A percentile compares a stretch with the other conserved stretches of the same genome.
Conservation (phyloP, 1,140 invertebrate species). For the Drosophila melanica region DNA sequence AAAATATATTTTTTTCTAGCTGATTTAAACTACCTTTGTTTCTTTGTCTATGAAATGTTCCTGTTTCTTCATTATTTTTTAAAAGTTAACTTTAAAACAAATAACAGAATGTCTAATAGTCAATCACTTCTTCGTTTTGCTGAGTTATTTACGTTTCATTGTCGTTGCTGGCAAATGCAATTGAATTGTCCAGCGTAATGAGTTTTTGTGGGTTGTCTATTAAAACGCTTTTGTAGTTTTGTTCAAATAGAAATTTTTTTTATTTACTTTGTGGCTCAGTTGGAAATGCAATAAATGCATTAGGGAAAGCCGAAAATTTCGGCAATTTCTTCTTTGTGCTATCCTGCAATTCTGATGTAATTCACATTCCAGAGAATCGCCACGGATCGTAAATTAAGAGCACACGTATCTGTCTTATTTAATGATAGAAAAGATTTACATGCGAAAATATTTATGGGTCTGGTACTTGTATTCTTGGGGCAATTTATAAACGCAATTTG, state of each 20-base stretch:
- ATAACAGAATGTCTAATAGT: not conserved
- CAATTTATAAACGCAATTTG: slow-evolving; percentile 22
- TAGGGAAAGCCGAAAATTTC: not conserved
- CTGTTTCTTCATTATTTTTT: too few relatives aligned
- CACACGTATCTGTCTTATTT: slow-evolving; percentile 9
- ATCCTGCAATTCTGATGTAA: not conserved
- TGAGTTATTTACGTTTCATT: not conserved
- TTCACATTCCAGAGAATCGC: slow-evolving; percentile 14
- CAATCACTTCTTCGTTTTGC: not conserved
- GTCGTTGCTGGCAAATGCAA: slow-evolving; percentile 33
- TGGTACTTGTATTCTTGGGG: not conserved
- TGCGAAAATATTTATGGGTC: slow-evolving; percentile 23
- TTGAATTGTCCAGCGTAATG: slow-evolving; percentile 63
- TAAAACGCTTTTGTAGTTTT: slow-evolving; percentile 33
- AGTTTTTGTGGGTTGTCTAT: slow-evolving; percentile 57
- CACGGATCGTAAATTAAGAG: slow-evolving; percentile 3
- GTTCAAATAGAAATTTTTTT: slow-evolving; percentile 30
- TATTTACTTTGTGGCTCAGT: slow-evolving; percentile 13
- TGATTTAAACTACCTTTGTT: too few relatives aligned
- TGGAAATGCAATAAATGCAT: not conserved
- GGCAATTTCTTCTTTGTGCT: not conserved
- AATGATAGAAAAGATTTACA: slow-evolving; percentile 32
- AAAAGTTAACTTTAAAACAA: not conserved
- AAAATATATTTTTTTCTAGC: too few relatives aligned
- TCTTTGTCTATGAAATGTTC: too few relatives aligned